A percentile compares a stretch with the other conserved stretches of the same genome.
Evolutionary conservation across 2,888 invertebrate species (phyloP).

Genomic region (Priocnemis perturbator): DNA sequence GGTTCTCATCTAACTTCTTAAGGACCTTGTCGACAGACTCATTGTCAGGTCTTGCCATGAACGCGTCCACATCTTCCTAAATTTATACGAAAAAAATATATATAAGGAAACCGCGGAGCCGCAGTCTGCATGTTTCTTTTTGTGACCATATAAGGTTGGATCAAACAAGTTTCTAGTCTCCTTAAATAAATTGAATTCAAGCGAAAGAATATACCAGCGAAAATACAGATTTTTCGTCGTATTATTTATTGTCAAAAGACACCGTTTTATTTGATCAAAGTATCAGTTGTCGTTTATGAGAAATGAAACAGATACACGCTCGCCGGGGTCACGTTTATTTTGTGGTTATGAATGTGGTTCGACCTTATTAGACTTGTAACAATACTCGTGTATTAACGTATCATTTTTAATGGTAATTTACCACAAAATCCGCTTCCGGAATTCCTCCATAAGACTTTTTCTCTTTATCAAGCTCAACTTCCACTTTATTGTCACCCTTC

Average conservation of each 20-base stretch:
- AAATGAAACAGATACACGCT: neutral
- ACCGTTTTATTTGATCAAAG: neutral
- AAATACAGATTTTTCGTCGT: neutral
- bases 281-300: neutral
- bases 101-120: neutral
- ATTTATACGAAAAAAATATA: neutral
- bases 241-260: neutral
- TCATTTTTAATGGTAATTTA: slow-evolving; percentile 76
- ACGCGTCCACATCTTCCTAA: slow-evolving; percentile 96
- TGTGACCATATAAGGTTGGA: slow-evolving; percentile 62
- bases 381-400: neutral
- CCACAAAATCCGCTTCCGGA: slow-evolving; percentile 92
- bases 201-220: neutral
- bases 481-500: slow-evolving; percentile 60
- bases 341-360: neutral
- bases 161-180: neutral
- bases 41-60: slow-evolving; percentile 90
- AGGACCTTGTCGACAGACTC: slow-evolving; percentile 91
- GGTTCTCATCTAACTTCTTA: slow-evolving; percentile 91
- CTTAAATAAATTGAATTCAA: slow-evolving; percentile 3
- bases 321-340: neutral
- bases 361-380: neutral
- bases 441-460: slow-evolving; percentile 88
- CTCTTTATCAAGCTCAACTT: slow-evolving; percentile 68
- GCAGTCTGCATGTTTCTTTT: slow-evolving; percentile 31